Evolutionary conservation across 2,797 vertebrate genomes (phyloP).

Genomic region (Simalia tracyae): DNA sequence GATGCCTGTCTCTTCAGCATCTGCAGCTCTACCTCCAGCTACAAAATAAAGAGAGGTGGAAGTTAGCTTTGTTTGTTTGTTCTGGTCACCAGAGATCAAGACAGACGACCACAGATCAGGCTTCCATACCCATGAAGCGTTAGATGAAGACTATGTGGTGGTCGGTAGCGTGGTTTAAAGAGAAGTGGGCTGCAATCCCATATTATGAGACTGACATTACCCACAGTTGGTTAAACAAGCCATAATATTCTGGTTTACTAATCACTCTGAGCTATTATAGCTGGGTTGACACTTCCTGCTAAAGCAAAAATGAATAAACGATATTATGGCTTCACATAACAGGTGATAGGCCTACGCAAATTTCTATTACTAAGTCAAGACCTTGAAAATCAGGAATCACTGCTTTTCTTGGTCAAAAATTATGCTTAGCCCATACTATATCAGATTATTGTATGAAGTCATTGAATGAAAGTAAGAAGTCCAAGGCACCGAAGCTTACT

Average conservation of each 20-base stretch:
- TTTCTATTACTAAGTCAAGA: neutral
- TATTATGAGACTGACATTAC: neutral
- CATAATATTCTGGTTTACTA: neutral
- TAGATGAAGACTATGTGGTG: neutral
- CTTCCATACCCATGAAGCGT: neutral
- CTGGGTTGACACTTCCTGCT: neutral
- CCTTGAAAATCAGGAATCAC: neutral
- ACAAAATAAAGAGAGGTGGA: constrained; percentile 12
- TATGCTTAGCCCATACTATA: neutral
- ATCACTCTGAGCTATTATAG: neutral
- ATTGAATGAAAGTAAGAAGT: neutral
- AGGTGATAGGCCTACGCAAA: neutral
- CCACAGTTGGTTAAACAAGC: neutral
- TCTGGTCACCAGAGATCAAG: neutral
- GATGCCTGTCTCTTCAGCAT: constrained; percentile 79
- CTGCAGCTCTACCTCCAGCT: constrained; percentile 88
- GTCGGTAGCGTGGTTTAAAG: neutral
- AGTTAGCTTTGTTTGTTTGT: constrained; percentile 4
- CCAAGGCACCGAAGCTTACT: neutral
- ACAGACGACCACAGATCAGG: neutral
- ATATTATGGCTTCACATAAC: neutral
- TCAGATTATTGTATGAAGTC: neutral
- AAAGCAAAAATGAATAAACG: neutral
- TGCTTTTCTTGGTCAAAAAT: neutral
- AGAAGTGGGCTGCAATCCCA: neutral